Evolutionary conservation across 2,113 vertebrate species (phyloP), one percentile per base, ranked within the genome.

Genomic region (Sebastes schlegelii): DNA sequence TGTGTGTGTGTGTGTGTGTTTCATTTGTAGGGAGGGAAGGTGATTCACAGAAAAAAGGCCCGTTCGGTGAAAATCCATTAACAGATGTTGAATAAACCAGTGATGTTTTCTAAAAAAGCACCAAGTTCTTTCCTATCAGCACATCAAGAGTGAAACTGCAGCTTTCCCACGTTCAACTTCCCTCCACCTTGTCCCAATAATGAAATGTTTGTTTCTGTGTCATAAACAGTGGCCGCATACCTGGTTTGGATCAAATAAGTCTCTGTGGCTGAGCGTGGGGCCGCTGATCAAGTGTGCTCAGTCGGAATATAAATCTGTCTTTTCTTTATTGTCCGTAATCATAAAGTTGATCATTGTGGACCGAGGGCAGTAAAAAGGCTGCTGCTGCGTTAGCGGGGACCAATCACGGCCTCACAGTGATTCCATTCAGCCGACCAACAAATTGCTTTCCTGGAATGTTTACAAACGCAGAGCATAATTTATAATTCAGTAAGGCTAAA

Each of bases 271-370:
- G 62, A 69, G 72, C 9, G 3, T 12, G 42, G 77, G 61, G 17
- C 78, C 61, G 45, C 76, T 71, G 58, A 83, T 88, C 80, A 83
- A 67, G 66, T 74, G 61, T 60, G 23, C 68, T 87, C 34, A 76
- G 71, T 55, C 9, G 10, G 71, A 74, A 87, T 74, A 88, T 89
- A 90, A 92, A 91, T 85, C 79, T 77, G 82, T 70, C 86, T 86
- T 77, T 87, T 77, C 83, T 92, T 91, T 89, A 87, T 83, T 85
- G 69, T 85, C 52, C 23, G 8, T 40, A 71, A 89, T 92, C 87
- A 90, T 86, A 80, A 45, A 90, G 86, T 85, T 74, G 80, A 74
- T 91, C 78, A 81, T 73, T 89, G 80, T 82, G 84, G 70, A 71
- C 48, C 52, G 48, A 72, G 80, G 82, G 83, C 74, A 74, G 71